phyloP scores from a whole-genome alignment of 2,888 invertebrate genomes.

The Polyploca ridens region DNA sequence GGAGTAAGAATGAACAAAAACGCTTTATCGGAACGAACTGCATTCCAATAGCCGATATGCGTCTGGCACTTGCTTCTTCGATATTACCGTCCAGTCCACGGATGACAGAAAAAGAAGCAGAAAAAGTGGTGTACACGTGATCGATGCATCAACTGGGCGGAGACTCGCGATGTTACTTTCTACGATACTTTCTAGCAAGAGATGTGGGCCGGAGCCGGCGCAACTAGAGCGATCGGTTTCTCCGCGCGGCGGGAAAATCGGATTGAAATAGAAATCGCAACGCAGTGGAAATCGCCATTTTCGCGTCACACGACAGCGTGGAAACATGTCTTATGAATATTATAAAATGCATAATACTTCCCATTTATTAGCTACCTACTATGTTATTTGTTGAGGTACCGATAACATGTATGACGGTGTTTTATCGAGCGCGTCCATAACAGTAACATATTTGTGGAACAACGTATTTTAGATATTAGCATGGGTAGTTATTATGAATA shows the following conservation, averaged over 20 bases:
- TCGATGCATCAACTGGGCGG: constrained; percentile 71
- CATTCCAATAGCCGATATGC: neutral
- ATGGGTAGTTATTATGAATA: neutral
- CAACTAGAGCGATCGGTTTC: constrained; percentile 84
- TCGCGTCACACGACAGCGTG: constrained; percentile 53
- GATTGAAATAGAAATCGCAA: constrained; percentile 83
- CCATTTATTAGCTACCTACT: neutral
- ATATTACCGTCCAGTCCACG: neutral
- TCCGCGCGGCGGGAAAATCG: constrained; percentile 81
- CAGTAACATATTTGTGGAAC: no score
- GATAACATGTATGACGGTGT: constrained; percentile 12
- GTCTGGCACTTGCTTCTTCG: neutral
- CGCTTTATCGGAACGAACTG: neutral
- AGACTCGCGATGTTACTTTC: constrained; percentile 81
- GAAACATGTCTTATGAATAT: constrained; percentile 50
- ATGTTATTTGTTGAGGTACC: constrained; percentile 6
- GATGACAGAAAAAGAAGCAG: constrained; percentile 55
- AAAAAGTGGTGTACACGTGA: constrained; percentile 71
- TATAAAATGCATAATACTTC: neutral
- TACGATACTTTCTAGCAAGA: constrained; percentile 83
- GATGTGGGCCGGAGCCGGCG: constrained; percentile 79
- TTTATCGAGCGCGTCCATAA: neutral
- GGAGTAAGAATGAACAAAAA: neutral
- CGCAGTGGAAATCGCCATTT: constrained; percentile 68
- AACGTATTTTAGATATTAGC: neutral